phyloP scores from a whole-genome alignment of 2,797 vertebrate genomes.

The Dromococcyx pavoninus region DNA sequence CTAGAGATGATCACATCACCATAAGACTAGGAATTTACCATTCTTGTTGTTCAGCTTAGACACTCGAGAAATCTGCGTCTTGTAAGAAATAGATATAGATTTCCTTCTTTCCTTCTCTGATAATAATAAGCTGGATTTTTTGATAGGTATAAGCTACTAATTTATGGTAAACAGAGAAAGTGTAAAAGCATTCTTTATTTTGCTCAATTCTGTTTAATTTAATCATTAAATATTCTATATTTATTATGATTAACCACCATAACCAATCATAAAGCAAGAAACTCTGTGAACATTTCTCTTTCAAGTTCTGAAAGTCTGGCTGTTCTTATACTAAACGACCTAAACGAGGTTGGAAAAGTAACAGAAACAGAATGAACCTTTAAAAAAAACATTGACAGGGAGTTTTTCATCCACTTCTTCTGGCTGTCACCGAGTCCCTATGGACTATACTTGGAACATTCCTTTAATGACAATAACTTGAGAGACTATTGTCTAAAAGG shows the following conservation, averaged over 20 bases:
- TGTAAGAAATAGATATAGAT: no score
- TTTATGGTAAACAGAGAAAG: neutral
- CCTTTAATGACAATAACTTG: neutral
- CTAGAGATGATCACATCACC: neutral
- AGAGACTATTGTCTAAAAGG: neutral
- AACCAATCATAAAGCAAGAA: neutral
- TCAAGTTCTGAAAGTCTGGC: neutral
- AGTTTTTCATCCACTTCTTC: neutral
- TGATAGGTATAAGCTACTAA: neutral
- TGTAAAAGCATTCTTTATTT: neutral
- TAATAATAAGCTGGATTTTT: neutral
- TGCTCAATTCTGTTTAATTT: neutral
- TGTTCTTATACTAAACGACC: neutral
- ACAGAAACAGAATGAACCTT: neutral
- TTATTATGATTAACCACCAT: neutral
- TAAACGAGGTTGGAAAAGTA: neutral
- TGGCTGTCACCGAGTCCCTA: neutral
- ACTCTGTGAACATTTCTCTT: neutral
- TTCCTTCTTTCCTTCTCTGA: neutral
- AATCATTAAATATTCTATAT: neutral
- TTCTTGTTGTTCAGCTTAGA: neutral
- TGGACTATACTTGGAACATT: neutral
- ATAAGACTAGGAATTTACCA: rapidly evolving
- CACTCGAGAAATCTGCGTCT: neutral
- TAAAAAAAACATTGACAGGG: neutral